Base-by-base conservation (phyloP, 2,797 vertebrate species). In the Lerista edwardsae region DNA sequence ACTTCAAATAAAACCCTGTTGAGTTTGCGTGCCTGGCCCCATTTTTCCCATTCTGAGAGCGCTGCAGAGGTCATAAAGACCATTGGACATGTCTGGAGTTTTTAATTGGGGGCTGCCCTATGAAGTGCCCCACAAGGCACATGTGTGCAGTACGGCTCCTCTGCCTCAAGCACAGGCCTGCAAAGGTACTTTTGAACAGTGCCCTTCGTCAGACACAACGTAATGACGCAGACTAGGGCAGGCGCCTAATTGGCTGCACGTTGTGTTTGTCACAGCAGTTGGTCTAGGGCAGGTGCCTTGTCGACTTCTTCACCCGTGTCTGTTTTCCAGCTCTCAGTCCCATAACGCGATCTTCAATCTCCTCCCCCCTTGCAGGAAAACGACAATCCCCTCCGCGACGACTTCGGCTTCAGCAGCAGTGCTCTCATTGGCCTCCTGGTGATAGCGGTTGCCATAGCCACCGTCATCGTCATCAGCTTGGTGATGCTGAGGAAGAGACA, bases 401-500 rank as follows among this genome's bases (percentile, higher is more conserved):
- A 98, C 92, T 98, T 99, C 91, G 98, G 97, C 92, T 97, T 99
- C 79, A 97, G 97, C 84, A 99, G 97, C 96, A 98, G 97, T 0
- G 97, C 98, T n/a, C 97, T 99, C 87, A 98, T 99, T 73, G 98
- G 98, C 79, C 92, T 99, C 93, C 93, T 99, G 95, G 98, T 99
- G 92, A 98, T 99, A 15, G 97, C 98, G 0, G 97, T 99, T 90
- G 98, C 98, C 93, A 97, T 99, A 93, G 98, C 98, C 83, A 98
- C 98, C 0, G 97, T 99, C 85, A 98, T 99, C 82, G 98, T 99
- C 90, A 98, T 99, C 96, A 99, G 98, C 92, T 95, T 99, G 94
- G 98, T 99, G 96, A 97, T 99, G 93, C 95, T 99, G 96, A 97
- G 98, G 96, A 99, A 98, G 96, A 96, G 98, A 92, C 98, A 98